Evolutionary conservation across 2,797 vertebrate genomes (phyloP), one percentile per base, ranked within the genome.

Genomic region (Falco columbarius): DNA sequence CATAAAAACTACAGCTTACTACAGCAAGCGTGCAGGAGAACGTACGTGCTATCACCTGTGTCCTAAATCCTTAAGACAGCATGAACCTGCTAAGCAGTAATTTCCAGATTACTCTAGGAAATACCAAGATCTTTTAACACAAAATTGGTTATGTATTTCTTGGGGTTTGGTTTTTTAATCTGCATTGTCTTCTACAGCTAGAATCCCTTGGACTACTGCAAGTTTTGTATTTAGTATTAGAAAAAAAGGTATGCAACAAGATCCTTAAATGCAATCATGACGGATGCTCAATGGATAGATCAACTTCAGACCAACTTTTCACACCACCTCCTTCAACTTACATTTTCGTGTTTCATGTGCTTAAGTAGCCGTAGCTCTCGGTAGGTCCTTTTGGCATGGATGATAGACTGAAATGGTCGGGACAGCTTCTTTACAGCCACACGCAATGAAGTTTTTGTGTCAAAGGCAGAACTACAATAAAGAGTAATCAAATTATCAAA

Each of bases 331-430:
- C 59, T 73, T 22, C 42, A 76, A 99, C 99, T 99, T 94, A 99
- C 99, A 20, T 99, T 99, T 97, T 99, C 99, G 1, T 99, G 99
- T 92, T 99, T 99, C 99, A 99, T 99, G 97, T 99, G 99, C 96
- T 99, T 99, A 62, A 99, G 99, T 44, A 99, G 98, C 70, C 99
- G 98, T 51, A 99, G 98, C 93, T 99, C 99, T 93, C 99, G 97
- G 98, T 99, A 99, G 38, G 99, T 99, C 96, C 99, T 99, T 94
- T 99, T 99, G 96, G 99, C 99, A 4, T 99, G 99, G 96, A 99
- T 99, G 97, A 99, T 99, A 91, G 99, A 99, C 98, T 99, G 99
- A 98, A 99, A 99, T 1, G 99, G 99, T 66, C 99, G 98, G 32
- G 99, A 99, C 70, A 99, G 97, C 98, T 99, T 99, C 98, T 99